Evolutionary conservation across 64 coral and sea anemone genomes (phyloP).

Genomic region (Montipora foliosa): DNA sequence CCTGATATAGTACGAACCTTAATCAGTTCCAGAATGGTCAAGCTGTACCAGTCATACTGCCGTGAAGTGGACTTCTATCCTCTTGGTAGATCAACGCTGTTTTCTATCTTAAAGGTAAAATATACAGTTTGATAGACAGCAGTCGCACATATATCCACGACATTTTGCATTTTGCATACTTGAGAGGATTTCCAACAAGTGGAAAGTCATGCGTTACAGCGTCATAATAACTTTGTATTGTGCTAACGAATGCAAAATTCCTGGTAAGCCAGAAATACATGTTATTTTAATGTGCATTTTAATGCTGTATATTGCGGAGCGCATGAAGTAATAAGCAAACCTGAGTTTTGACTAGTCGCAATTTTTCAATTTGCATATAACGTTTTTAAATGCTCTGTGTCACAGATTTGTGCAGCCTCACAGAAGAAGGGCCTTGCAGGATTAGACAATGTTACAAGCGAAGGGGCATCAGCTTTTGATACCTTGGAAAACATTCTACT

Average conservation of each 20-base stretch:
- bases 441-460: no score
- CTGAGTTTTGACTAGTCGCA: background rate
- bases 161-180: background rate
- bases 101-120: conserved; percentile 75
- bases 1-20: conserved; percentile 36
- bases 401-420: no score
- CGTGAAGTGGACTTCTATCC: conserved; percentile 65
- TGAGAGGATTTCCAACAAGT: background rate
- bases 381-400: background rate
- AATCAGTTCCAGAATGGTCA: conserved; percentile 18
- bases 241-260: background rate
- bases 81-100: conserved; percentile 79
- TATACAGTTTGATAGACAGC: background rate
- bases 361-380: background rate
- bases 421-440: no score
- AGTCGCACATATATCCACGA: background rate
- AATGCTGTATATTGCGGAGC: background rate
- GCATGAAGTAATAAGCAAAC: background rate
- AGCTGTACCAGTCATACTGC: conserved; percentile 65
- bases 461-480: no score
- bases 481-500: no score
- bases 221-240: background rate
- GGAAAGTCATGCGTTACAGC: background rate
- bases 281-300: background rate
- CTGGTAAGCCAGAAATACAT: background rate